These are phyloP conservation scores for Suncus etruscus DNA, from an alignment of 2,113 vertebrate species.

Conservation along the genomic window DNA sequence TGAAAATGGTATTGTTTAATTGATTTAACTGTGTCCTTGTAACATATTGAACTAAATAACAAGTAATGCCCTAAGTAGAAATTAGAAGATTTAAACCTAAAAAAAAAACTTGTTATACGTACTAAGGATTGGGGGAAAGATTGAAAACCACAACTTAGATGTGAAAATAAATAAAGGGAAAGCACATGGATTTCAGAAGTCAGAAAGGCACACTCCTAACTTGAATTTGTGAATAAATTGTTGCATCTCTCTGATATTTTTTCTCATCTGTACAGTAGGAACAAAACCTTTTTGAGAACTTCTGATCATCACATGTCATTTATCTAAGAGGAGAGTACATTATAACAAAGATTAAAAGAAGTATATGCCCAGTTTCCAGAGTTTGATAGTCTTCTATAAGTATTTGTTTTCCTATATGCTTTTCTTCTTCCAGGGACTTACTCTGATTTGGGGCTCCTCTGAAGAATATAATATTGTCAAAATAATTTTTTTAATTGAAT, in stretches of 20 bases:
- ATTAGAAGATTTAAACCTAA: not conserved
- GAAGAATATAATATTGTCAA: not conserved
- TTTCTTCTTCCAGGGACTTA: not conserved
- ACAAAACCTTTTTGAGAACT: not conserved
- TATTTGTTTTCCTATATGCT: constrained; percentile 20
- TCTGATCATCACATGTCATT: not conserved
- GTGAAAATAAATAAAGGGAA: not conserved
- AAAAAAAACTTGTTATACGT: not conserved
- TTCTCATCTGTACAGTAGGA: not conserved
- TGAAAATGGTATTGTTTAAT: not conserved
- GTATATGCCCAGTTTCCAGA: not conserved
- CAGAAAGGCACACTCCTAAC: not conserved
- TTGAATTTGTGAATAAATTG: not conserved
- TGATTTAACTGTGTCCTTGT: not conserved
- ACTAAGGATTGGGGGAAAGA: not conserved
- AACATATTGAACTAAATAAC: not conserved
- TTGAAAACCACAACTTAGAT: constrained; percentile 10
- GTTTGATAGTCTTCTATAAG: constrained; percentile 8
- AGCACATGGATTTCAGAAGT: not conserved
- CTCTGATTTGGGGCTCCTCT: not conserved
- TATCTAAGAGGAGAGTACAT: not conserved
- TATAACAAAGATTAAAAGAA: not conserved
- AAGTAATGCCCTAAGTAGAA: not conserved
- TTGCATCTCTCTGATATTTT: not conserved
- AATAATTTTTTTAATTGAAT: not conserved